Conservation (phyloP, 2,113 vertebrate species). For the Brachypteracias leptosomus region DNA sequence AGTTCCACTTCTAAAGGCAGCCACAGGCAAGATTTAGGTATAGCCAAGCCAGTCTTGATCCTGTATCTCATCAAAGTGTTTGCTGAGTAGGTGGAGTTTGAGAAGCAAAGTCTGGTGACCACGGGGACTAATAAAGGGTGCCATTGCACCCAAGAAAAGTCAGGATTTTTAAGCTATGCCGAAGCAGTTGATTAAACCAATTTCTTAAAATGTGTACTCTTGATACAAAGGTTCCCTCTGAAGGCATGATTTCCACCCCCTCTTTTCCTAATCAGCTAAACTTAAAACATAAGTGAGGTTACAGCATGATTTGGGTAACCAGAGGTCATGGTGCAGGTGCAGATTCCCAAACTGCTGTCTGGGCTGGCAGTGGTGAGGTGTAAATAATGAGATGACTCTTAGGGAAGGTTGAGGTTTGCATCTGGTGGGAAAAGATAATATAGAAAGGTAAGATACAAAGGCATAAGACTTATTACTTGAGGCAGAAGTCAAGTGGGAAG, state of each 20-base stretch:
- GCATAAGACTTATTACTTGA: not conserved
- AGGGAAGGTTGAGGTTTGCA: not conserved
- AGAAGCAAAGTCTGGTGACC: not conserved
- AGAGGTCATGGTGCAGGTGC: not conserved
- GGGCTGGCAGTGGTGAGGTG: not conserved
- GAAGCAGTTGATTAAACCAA: not conserved
- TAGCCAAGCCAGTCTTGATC: not conserved
- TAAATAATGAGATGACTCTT: not conserved
- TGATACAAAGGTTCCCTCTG: not conserved
- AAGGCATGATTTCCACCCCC: not conserved
- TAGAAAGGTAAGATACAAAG: not conserved
- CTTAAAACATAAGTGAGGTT: not conserved
- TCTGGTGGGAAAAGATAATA: not conserved
- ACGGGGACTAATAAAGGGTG: not conserved
- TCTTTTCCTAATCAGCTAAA: not conserved
- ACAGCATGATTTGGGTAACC: accelerated
- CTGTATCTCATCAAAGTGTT: not conserved
- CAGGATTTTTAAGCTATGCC: not conserved
- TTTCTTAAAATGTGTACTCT: not conserved
- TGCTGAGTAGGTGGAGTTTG: conserved; percentile 18
- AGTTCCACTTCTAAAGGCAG: not conserved
- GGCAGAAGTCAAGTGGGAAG: not conserved
- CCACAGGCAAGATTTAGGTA: not conserved
- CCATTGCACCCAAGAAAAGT: not conserved
- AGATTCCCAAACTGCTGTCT: accelerated